These are phyloP conservation scores for Paragorgia papillata DNA, from an alignment of 92 coral and sea anemone species.

Conservation along the genomic window DNA sequence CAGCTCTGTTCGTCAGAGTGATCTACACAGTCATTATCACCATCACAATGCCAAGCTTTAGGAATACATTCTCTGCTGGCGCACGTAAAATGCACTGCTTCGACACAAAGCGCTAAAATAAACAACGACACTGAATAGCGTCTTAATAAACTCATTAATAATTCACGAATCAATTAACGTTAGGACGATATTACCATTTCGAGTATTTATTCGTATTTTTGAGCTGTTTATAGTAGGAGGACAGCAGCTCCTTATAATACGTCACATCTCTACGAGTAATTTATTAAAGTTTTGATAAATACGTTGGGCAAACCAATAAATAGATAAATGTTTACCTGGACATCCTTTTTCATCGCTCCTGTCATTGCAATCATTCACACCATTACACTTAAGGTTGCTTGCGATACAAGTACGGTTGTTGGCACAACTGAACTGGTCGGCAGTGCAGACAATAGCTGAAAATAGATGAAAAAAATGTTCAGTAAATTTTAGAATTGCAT, in stretches of 20 bases:
- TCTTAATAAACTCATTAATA: no score
- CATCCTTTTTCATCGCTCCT: slow-evolving; percentile 33
- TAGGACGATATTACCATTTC: no score
- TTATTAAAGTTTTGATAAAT: no score
- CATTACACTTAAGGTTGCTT: slow-evolving; percentile 14
- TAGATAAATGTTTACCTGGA: no score
- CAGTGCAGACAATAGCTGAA: slow-evolving; percentile 7
- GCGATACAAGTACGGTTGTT: slow-evolving; percentile 29
- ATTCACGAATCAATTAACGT: no score
- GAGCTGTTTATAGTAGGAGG: no score
- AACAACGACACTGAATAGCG: no score
- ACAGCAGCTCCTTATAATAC: no score
- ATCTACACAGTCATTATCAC: slow-evolving; percentile 76
- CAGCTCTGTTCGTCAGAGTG: slow-evolving; percentile 68
- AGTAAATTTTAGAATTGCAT: no score
- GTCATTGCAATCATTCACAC: slow-evolving; percentile 14
- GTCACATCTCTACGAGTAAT: no score
- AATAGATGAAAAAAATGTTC: neutral
- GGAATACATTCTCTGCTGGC: slow-evolving; percentile 66
- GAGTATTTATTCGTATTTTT: no score
- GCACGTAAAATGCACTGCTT: slow-evolving; percentile 51
- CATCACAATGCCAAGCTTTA: slow-evolving; percentile 70
- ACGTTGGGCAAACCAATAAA: no score
- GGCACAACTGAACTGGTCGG: slow-evolving; percentile 19
- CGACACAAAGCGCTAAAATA: neutral